These are phyloP conservation scores for Gymnorhina tibicen DNA, from an alignment of 2,113 vertebrate species.

Conservation along the genomic window DNA sequence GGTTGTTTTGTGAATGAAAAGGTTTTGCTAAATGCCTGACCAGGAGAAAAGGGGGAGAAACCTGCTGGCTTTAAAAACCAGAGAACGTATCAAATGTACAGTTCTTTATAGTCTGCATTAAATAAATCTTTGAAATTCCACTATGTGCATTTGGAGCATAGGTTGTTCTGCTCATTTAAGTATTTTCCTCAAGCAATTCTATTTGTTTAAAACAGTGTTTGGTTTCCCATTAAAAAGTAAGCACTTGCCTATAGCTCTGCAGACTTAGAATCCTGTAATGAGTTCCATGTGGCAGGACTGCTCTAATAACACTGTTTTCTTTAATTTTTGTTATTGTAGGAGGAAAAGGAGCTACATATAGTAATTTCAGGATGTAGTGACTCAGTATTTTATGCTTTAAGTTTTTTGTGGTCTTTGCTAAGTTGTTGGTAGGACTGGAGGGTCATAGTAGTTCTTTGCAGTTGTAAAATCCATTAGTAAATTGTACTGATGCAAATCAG, in stretches of 20 bases:
- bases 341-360: background rate
- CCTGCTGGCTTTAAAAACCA: background rate
- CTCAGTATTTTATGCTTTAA: background rate
- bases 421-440: background rate
- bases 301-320: background rate
- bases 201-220: slow-evolving; percentile 2
- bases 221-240: slow-evolving; percentile 5
- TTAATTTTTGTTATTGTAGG: background rate
- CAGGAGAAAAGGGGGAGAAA: background rate
- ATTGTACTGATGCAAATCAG: background rate
- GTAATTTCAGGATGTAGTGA: background rate
- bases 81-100: background rate
- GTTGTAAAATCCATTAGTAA: background rate
- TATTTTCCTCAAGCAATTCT: background rate
- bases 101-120: background rate
- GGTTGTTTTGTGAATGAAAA: background rate
- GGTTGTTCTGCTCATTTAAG: slow-evolving; percentile 1
- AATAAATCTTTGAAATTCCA: background rate
- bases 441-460: background rate
- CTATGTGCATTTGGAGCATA: background rate
- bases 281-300: slow-evolving; percentile 26
- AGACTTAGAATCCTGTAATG: background rate
- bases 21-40: background rate
- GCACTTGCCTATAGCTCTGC: slow-evolving; percentile 6
- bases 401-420: background rate